These are phyloP conservation scores for Harpalus rufipes DNA, from an alignment of 2,888 invertebrate genomes.

Conservation along the genomic window DNA sequence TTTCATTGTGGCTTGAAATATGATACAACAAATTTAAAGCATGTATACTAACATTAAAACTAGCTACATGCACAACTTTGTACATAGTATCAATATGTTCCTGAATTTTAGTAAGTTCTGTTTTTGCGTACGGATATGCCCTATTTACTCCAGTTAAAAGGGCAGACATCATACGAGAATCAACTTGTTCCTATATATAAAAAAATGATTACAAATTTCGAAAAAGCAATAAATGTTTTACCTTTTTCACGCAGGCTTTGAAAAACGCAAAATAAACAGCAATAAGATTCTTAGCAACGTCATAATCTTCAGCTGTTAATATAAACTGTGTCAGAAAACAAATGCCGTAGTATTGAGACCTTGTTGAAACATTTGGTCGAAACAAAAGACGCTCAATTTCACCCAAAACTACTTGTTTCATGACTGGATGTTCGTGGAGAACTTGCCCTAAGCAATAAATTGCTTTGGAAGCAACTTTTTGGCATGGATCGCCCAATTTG, in stretches of 20 bases:
- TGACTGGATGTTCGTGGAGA: conserved; percentile 91
- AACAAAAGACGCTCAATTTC: conserved; percentile 96
- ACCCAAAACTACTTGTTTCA: conserved; percentile 91
- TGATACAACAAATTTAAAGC: conserved; percentile 82
- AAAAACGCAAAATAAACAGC: conserved; percentile 97
- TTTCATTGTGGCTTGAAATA: conserved; percentile 79
- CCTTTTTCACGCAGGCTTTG: conserved; percentile 92
- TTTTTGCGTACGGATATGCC: conserved; percentile 90
- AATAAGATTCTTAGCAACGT: conserved; percentile 90
- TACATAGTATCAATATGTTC: conserved; percentile 88
- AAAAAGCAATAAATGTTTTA: conserved; percentile 71
- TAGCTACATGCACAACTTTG: conserved; percentile 88
- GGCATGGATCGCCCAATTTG: conserved; percentile 96
- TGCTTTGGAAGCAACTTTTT: conserved; percentile 92
- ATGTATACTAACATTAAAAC: conserved; percentile 84
- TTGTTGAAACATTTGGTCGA: conserved; percentile 87
- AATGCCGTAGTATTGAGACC: conserved; percentile 95
- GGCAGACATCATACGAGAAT: conserved; percentile 90
- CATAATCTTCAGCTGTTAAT: conserved; percentile 85
- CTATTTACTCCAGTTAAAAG: conserved; percentile 90
- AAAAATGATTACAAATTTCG: conserved; percentile 37
- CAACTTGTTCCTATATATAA: conserved; percentile 83
- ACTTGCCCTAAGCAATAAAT: conserved; percentile 91
- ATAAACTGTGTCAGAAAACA: conserved; percentile 94
- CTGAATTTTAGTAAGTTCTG: conserved; percentile 79